Evolutionary conservation across 2,888 invertebrate species (phyloP), one percentile per base, ranked within the genome.

Genomic region (Mythimna ferrago): DNA sequence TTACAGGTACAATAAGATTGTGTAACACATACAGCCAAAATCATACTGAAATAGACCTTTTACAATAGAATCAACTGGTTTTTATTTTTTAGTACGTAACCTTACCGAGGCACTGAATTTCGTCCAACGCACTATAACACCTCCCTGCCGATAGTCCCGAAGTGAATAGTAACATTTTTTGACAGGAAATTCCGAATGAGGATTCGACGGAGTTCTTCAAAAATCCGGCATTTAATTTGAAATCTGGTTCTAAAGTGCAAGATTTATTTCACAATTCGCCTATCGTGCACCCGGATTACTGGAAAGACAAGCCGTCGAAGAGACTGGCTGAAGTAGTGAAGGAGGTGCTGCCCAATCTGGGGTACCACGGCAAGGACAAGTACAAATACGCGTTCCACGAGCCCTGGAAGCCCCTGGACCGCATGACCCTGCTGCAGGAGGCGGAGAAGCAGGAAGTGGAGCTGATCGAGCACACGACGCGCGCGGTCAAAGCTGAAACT

Each of bases 331-430:
- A 87, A 38, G 80, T 86, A 0, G 85, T 87, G 1, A 88, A 85
- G 26, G 91, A 90, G 1, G 83, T 85, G 2, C 62, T 92, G 32
- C 92, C 93, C 0, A 92, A 91, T 67, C 90, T 96, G 11, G 94
- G 95, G 0, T 96, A 95, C 78, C 96, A 96, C 66, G 96, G 96
- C 0, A 91, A 81, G 56, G 91, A 73, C 63, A 96, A 94, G 80
- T 95, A 92, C 76, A 95, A 94, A 76, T 95, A 92, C 75, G 96
- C 96, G 0, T 96, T 96, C 81, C 95, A 96, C 63, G 95, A 95
- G 80, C 96, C 96, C 0, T 96, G 96, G 95, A 93, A 89, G 58
- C 96, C 96, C 0, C 76, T 95, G 44, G 95, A 96, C 83, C 90
- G 96, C 57, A 69, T 94, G 57, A 71, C 91, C 0, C 81, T 96